Conservation (phyloP, 1,140 invertebrate genomes). For the Zaprionus vittiger region DNA sequence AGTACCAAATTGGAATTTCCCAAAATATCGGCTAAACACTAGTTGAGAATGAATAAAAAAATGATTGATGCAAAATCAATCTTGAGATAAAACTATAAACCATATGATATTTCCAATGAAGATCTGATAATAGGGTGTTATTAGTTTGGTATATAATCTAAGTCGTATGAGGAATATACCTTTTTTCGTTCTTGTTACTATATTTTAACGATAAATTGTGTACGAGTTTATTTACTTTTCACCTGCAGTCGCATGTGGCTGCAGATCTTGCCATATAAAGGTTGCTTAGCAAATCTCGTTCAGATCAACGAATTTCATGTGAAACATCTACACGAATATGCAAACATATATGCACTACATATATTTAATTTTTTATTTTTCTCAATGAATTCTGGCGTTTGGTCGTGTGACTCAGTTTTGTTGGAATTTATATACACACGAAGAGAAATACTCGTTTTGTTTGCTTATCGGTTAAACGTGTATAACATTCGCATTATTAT, state of each 20-base stretch:
- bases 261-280: background rate
- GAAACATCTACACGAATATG: conserved; percentile 4
- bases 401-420: conserved; percentile 33
- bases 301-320: conserved; percentile 14
- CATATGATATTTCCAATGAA: no score
- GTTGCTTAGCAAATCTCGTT: conserved; percentile 1
- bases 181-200: background rate
- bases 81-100: no score
- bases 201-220: background rate
- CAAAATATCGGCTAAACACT: background rate
- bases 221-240: background rate
- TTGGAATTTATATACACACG: conserved; percentile 36
- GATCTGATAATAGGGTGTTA: no score
- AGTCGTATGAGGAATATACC: background rate
- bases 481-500: conserved; percentile 4
- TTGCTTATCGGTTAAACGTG: conserved; percentile 9
- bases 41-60: no score
- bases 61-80: no score
- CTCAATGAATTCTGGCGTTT: conserved; percentile 41
- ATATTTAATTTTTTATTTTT: conserved; percentile 24
- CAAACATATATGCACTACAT: background rate
- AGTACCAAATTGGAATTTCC: background rate
- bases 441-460: background rate
- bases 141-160: no score
- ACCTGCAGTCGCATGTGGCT: conserved; percentile 3